These are phyloP conservation scores for Drosophila takahashii DNA, from an alignment of 1,140 invertebrate species.

Conservation along the genomic window DNA sequence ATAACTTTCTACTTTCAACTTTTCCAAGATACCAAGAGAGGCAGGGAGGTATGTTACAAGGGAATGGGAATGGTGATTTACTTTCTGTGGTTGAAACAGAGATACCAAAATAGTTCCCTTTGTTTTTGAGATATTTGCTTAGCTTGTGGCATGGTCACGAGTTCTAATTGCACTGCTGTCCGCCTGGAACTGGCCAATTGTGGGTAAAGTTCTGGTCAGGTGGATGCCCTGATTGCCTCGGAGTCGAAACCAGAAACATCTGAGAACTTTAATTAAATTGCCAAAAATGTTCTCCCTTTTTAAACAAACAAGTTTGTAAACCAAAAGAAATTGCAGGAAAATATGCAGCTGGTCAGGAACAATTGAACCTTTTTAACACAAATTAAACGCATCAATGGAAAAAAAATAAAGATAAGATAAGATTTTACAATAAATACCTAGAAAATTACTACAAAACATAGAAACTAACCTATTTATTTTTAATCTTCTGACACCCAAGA, in stretches of 20 bases:
- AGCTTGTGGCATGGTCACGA: conserved; percentile 46
- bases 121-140: conserved; percentile 38
- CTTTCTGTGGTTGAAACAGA: conserved; percentile 30
- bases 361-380: background rate
- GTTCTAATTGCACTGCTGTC: conserved; percentile 21
- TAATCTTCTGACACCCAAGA: background rate
- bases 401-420: background rate
- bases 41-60: too few species aligned
- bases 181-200: conserved; percentile 30
- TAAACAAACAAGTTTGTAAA: background rate
- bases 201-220: conserved; percentile 14
- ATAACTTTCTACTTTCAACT: conserved; percentile 17
- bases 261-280: conserved; percentile 37
- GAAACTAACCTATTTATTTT: too few species aligned
- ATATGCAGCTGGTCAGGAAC: background rate
- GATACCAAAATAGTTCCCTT: conserved; percentile 10
- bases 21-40: background rate
- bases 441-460: background rate
- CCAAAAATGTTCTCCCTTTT: conserved; percentile 2
- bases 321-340: conserved; percentile 10
- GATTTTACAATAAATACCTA: background rate
- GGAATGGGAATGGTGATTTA: background rate
- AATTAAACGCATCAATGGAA: background rate
- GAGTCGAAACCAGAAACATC: conserved; percentile 20
- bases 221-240: conserved; percentile 15